phyloP scores from a whole-genome alignment of 2,888 invertebrate species.

The Dynastes hyllus region DNA sequence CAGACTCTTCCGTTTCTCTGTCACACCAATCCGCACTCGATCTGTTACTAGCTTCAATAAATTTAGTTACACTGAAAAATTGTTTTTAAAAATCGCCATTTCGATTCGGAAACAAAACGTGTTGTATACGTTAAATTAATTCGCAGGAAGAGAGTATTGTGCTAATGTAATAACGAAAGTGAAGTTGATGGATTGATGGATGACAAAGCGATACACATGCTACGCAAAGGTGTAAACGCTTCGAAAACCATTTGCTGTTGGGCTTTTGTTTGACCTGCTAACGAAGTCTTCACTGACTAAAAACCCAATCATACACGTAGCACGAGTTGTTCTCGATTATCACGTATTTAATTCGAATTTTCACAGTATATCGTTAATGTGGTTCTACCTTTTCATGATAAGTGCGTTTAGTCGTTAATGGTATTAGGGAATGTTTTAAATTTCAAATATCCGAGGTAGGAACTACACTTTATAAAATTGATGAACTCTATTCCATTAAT shows the following conservation, averaged over 20 bases:
- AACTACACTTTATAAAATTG: too few relatives aligned
- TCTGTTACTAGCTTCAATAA: too few relatives aligned
- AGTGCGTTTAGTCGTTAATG: too few relatives aligned
- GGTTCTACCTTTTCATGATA: too few relatives aligned
- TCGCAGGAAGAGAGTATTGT: neutral
- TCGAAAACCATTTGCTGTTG: neutral
- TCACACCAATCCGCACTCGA: too few relatives aligned
- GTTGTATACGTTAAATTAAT: neutral
- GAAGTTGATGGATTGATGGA: constrained; percentile 29
- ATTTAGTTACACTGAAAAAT: too few relatives aligned
- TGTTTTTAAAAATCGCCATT: too few relatives aligned
- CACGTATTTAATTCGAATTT: constrained; percentile 2
- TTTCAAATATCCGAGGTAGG: too few relatives aligned
- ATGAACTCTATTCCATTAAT: too few relatives aligned
- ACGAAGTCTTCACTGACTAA: constrained; percentile 11
- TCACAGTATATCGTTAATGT: neutral
- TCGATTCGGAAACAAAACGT: too few relatives aligned
- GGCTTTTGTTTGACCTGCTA: constrained; percentile 17
- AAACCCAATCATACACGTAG: constrained; percentile 4
- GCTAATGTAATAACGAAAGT: neutral
- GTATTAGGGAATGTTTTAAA: too few relatives aligned
- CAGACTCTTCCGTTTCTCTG: too few relatives aligned
- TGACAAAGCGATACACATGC: neutral
- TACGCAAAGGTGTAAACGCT: constrained; percentile 1
- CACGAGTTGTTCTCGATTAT: neutral